Evolutionary conservation across 2,797 vertebrate species (phyloP), one percentile per base, ranked within the genome.

Genomic region (Ceryle rudis): DNA sequence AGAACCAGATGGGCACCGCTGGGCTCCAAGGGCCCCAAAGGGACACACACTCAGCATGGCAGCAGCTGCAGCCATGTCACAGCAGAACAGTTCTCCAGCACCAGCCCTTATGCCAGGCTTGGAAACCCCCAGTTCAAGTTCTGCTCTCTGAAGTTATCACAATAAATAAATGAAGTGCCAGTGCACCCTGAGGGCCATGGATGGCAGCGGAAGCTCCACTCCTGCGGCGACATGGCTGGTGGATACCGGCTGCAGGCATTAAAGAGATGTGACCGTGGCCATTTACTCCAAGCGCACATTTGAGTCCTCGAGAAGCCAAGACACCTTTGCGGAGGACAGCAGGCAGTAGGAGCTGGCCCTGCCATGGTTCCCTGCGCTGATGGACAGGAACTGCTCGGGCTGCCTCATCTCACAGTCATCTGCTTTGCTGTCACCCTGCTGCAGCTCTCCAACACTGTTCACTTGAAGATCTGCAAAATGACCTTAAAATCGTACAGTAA

Each of bases 201-300:
- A 5, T 1, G 9, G n/a, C 25, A 44, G 28, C 1, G 20, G 18
- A 4, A 29, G 37, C 57, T 28, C 49, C 19, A 6, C 15, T 44
- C 47, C 47, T 18, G 49, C 49, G 7, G 4, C 35, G 57, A 37
- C 42, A 4, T 5, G 31, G 58, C 67, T 47, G 29, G 8, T 16
- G 60, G 60, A 13, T 26, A 9, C 51, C 5, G 14, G 26, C 5
- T 3, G 58, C 58, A 21, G 2, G 1, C 60, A 4, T 6, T 11
- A 6, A 12, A 61, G 66, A 26, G 51, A 19, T 15, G 17, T 16
- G n/a, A 33, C 52, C 14, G 0, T 7, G 23, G 54, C 54, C 41
- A 0, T 26, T 41, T 41, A 12, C 25, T 54, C 61, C 33, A n/a
- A 67, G 33, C 0, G 0, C 44, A 22, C 6, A 2, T 33, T 54